These are phyloP conservation scores for Lordiphosa fenestrarum DNA, from an alignment of 2,888 invertebrate genomes.

Conservation along the genomic window DNA sequence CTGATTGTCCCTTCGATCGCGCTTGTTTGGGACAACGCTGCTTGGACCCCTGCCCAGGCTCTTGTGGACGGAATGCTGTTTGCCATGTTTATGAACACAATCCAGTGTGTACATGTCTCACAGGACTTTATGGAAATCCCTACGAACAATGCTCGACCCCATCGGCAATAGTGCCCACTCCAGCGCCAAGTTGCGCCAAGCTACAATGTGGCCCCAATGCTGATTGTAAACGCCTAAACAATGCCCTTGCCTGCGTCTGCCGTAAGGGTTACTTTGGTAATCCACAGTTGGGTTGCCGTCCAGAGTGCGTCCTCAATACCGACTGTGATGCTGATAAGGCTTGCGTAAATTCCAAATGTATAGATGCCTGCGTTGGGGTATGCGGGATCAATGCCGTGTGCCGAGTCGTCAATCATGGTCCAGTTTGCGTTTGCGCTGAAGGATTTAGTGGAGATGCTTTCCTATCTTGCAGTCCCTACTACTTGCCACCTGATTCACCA, in stretches of 20 bases:
- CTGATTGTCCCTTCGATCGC: conserved; percentile 89
- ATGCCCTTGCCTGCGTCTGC: conserved; percentile 87
- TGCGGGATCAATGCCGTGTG: conserved; percentile 89
- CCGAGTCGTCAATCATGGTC: conserved; percentile 87
- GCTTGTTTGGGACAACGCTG: conserved; percentile 89
- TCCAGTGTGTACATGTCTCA: conserved; percentile 87
- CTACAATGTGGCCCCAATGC: conserved; percentile 88
- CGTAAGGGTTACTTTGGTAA: conserved; percentile 89
- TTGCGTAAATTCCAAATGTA: conserved; percentile 89
- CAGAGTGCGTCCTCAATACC: conserved; percentile 90
- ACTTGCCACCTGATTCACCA: conserved; percentile 71
- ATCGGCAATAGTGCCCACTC: conserved; percentile 76
- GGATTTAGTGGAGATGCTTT: conserved; percentile 89
- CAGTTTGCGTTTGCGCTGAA: conserved; percentile 88
- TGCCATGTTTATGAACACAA: conserved; percentile 87
- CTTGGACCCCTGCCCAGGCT: conserved; percentile 89
- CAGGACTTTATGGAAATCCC: conserved; percentile 87
- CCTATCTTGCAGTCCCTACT: conserved; percentile 84
- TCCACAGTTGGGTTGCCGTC: conserved; percentile 88
- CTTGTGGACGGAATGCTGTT: conserved; percentile 87
- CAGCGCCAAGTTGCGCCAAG: conserved; percentile 83
- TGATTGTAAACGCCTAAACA: conserved; percentile 84
- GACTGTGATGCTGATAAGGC: conserved; percentile 87
- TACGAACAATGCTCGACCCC: conserved; percentile 87
- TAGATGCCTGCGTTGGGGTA: conserved; percentile 87